These are phyloP conservation scores for Phlogophora meticulosa DNA, from an alignment of 2,888 invertebrate species.

Conservation along the genomic window DNA sequence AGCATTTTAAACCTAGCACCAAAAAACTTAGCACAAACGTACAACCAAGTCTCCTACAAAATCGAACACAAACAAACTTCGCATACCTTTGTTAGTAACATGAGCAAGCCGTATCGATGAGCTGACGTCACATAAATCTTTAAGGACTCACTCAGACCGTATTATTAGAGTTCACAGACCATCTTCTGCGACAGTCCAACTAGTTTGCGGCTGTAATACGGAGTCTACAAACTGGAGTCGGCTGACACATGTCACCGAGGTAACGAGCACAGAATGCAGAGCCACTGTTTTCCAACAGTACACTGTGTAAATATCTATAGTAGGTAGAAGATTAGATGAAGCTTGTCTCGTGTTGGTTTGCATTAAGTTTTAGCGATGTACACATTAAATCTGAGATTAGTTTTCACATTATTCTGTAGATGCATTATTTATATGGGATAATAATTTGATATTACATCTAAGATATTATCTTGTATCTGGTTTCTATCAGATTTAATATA, in stretches of 20 bases:
- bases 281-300: conserved; percentile 68
- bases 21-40: neutral
- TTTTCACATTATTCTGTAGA: conserved; percentile 47
- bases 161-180: conserved; percentile 64
- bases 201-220: conserved; percentile 65
- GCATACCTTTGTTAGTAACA: conserved; percentile 48
- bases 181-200: conserved; percentile 64
- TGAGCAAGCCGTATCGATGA: conserved; percentile 47
- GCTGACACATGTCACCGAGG: conserved; percentile 71
- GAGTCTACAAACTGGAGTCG: conserved; percentile 68
- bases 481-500: conserved; percentile 12
- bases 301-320: conserved; percentile 55
- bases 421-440: conserved; percentile 44
- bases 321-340: conserved; percentile 47
- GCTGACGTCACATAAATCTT: conserved; percentile 64
- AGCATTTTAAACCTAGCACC: neutral
- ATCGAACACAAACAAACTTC: conserved; percentile 19
- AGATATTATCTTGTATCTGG: conserved; percentile 45
- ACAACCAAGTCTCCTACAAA: conserved; percentile 11
- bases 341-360: conserved; percentile 50
- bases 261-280: conserved; percentile 75
- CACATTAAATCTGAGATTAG: conserved; percentile 40
- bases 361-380: conserved; percentile 55
- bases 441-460: conserved; percentile 37
- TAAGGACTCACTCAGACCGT: conserved; percentile 61